Conservation (phyloP, 2,797 vertebrate species). For the Cryptoprocta ferox region DNA sequence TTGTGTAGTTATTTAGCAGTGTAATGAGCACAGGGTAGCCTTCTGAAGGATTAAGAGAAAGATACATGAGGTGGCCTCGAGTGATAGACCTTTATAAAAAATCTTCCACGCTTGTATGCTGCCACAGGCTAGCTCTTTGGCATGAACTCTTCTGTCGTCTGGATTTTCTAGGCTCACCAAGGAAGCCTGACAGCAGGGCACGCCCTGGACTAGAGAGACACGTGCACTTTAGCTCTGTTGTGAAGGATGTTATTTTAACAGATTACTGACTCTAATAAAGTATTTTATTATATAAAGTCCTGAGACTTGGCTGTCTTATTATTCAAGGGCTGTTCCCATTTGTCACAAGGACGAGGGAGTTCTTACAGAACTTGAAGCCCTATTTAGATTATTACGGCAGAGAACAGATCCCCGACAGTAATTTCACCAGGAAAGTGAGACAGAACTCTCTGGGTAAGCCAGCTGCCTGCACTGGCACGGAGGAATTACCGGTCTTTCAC, state of each 20-base stretch:
- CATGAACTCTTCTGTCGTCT: not conserved
- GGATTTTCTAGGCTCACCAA: not conserved
- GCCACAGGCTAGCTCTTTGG: not conserved
- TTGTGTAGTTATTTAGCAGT: not conserved
- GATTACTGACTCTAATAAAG: constrained; percentile 85
- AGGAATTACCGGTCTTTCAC: not conserved
- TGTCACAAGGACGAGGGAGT: not conserved
- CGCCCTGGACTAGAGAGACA: constrained; percentile 67
- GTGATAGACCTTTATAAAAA: not conserved
- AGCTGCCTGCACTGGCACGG: not conserved
- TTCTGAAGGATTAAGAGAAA: not conserved
- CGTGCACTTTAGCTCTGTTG: constrained; percentile 84
- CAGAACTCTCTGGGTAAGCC: not conserved
- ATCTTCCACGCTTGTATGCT: not conserved
- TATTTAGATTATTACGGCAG: not conserved
- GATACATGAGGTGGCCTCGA: not conserved
- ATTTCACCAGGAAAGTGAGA: not conserved
- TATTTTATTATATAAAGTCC: constrained; percentile 85
- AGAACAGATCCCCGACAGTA: not conserved
- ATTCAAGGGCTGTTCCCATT: not conserved
- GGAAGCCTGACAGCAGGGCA: not conserved
- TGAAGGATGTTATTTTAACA: constrained; percentile 80
- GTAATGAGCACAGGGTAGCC: not conserved
- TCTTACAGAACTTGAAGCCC: not conserved
- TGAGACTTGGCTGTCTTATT: not conserved